Base-by-base conservation (phyloP, 2,797 vertebrate species). In the Nannoperca obscura region DNA sequence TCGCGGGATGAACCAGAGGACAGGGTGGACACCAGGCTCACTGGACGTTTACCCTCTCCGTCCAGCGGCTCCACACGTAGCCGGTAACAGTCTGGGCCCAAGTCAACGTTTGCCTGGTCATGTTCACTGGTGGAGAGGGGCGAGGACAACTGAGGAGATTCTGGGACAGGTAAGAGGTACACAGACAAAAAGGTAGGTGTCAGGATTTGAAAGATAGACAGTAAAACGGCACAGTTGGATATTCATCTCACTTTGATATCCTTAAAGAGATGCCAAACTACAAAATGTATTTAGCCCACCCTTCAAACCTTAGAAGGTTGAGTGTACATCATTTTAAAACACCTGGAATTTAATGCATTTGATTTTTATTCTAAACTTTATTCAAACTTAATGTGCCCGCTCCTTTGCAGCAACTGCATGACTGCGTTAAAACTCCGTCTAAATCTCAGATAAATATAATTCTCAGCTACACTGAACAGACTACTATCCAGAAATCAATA, bases 1-100 rank as follows among this genome's bases (percentile, higher is more conserved):
- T 97, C 96, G 0, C 92, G 87, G 11, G 95, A 96, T 0, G 97
- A 97, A 24, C 94, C 94, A 0, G 96, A 96, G 0, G 97, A 97
- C 2, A 96, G 90, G 17, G 89, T 95, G 71, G 96, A 96, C 76
- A 93, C 92, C 0, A 91, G 78, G 86, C 95, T 97, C 87, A 95
- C 87, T 0, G 97, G 96, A 44, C 95, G 94, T 50, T 95, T 93
- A 7, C 95, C 91, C 68, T 95, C 95, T 40, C 93, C 92, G 27
- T 95, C 93, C 34, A 90, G 87, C 20, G 86, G 93, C 24, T 95
- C 93, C 46, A 80, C 82, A 0, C 71, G 88, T 19, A 94, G 61
- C 2, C 89, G 94, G 12, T 91, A 94, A 77, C 93, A 93, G 66
- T 94, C 92, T 1, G 87, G 71, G 42, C 74, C 84, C 49, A 62